Conservation (phyloP, 2,888 invertebrate species). For the Philaethria dido region DNA sequence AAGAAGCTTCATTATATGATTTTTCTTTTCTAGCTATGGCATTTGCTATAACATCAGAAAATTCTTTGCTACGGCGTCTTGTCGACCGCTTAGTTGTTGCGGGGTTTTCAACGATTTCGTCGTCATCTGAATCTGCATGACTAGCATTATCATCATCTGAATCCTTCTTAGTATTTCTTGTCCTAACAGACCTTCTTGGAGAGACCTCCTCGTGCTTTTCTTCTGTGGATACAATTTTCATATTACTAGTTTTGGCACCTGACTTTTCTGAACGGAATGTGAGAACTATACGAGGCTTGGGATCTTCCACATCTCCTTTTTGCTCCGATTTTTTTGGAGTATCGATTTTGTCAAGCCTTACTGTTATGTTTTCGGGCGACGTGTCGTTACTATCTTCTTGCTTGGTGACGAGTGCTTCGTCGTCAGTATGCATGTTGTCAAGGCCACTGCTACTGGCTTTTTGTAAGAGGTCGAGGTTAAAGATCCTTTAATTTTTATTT, state of each 20-base stretch:
- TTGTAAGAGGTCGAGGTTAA: conserved; percentile 45
- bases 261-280: conserved; percentile 86
- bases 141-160: conserved; percentile 68
- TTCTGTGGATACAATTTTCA: conserved; percentile 78
- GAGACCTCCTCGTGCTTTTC: conserved; percentile 72
- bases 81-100: conserved; percentile 85
- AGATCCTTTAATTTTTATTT: conserved; percentile 4
- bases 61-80: conserved; percentile 85
- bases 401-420: conserved; percentile 59
- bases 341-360: conserved; percentile 61
- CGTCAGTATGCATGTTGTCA: conserved; percentile 72
- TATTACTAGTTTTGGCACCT: conserved; percentile 78
- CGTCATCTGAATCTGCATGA: conserved; percentile 67
- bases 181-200: conserved; percentile 66
- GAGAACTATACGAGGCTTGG: conserved; percentile 85
- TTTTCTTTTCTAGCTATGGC: conserved; percentile 90
- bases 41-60: conserved; percentile 86
- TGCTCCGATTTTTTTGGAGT: conserved; percentile 56
- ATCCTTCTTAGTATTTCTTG: conserved; percentile 65
- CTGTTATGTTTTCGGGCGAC: conserved; percentile 56
- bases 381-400: conserved; percentile 59
- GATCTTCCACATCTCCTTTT: conserved; percentile 66
- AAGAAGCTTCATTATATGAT: conserved; percentile 82
- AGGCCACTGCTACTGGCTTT: conserved; percentile 49
- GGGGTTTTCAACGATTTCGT: conserved; percentile 65